A percentile compares a stretch with the other conserved stretches of the same genome.
phyloP scores from a whole-genome alignment of 2,113 vertebrate genomes.

The Ictalurus punctatus region DNA sequence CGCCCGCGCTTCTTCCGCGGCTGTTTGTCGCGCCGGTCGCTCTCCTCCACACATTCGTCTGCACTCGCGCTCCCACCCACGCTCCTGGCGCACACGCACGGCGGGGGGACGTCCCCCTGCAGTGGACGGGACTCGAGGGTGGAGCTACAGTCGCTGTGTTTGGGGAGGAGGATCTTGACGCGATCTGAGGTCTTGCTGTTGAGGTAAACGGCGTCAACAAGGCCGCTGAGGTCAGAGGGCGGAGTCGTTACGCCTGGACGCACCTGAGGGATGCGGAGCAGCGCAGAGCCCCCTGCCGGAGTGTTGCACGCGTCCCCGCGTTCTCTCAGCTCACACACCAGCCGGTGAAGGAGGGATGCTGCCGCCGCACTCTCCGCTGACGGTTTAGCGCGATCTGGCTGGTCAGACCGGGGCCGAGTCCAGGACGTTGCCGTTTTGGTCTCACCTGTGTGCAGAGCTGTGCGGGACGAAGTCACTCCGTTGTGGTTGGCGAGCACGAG shows the following conservation, averaged over 20 bases:
- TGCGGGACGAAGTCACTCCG: constrained; percentile 73
- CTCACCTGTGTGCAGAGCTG: constrained; percentile 85
- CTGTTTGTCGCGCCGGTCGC: constrained; percentile 91
- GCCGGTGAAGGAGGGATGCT: constrained; percentile 91
- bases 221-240: constrained; percentile 78
- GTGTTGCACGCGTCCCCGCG: constrained; percentile 81
- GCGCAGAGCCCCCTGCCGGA: constrained; percentile 73
- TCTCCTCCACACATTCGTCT: constrained; percentile 86
- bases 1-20: constrained; percentile 96
- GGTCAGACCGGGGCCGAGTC: constrained; percentile 85
- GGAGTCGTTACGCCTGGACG: constrained; percentile 80
- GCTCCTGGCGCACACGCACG: constrained; percentile 87
- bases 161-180: constrained; percentile 88
- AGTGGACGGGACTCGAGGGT: constrained; percentile 83
- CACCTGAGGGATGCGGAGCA: constrained; percentile 91
- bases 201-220: constrained; percentile 87
- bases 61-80: constrained; percentile 42
- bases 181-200: constrained; percentile 86
- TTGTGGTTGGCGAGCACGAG: constrained; percentile 82
- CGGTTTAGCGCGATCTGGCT: constrained; percentile 75
- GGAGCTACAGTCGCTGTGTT: constrained; percentile 87
- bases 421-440: constrained; percentile 69
- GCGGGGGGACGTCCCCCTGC: constrained; percentile 88
- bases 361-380: constrained; percentile 81
- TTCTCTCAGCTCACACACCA: constrained; percentile 87